Evolutionary conservation across 1,140 invertebrate species (phyloP).

Genomic region (Lerema accius): DNA sequence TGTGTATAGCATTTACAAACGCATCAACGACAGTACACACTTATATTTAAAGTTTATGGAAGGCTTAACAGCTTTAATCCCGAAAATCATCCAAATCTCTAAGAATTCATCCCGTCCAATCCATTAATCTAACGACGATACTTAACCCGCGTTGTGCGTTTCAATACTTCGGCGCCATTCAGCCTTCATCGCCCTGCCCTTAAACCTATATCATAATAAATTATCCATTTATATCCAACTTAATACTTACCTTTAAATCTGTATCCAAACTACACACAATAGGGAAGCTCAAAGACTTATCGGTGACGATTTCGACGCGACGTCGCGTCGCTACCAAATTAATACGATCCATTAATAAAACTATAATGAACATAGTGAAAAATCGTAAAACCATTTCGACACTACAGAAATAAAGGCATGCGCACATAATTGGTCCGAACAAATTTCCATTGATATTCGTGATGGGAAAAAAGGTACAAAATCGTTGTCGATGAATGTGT

Average conservation of each 20-base stretch:
- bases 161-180: not conserved
- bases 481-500: constrained; percentile 69
- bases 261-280: not conserved
- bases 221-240: not conserved
- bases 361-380: constrained; percentile 36
- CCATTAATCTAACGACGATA: not conserved
- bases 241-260: not conserved
- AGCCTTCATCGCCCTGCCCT: not conserved
- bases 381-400: constrained; percentile 44
- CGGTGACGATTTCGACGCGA: not conserved
- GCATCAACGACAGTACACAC: no score
- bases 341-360: constrained; percentile 31
- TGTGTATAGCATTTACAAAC: no score
- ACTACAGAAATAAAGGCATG: constrained; percentile 44
- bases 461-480: constrained; percentile 77
- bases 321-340: constrained; percentile 21
- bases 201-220: not conserved
- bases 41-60: no score
- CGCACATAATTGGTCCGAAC: constrained; percentile 73
- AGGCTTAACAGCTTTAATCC: no score
- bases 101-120: not conserved
- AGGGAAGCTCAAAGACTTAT: not conserved
- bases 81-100: not conserved
- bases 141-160: not conserved
- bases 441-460: constrained; percentile 81